phyloP scores from a whole-genome alignment of 64 coral and sea anemone genomes.

The Acropora tenuis region DNA sequence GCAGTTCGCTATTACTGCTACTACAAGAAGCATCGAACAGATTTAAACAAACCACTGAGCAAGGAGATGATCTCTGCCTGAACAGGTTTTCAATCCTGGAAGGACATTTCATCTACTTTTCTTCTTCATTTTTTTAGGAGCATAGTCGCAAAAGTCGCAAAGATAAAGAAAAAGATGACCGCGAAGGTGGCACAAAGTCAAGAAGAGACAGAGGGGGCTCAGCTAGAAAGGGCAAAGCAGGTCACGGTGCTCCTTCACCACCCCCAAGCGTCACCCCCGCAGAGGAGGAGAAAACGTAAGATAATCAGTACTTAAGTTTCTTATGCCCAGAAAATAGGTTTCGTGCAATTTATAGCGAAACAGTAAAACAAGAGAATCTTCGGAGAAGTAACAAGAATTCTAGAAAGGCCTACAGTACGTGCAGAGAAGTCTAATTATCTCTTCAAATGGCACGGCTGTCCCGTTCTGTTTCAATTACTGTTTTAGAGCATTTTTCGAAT shows the following conservation, averaged over 20 bases:
- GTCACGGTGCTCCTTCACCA: constrained; percentile 67
- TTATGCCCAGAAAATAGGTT: too few species aligned
- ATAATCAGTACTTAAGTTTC: not conserved
- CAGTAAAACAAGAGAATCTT: not conserved
- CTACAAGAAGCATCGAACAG: too few species aligned
- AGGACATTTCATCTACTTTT: not conserved
- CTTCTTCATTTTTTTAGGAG: constrained; percentile 37
- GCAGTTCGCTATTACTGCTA: too few species aligned
- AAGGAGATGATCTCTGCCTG: not conserved
- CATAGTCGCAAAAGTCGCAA: constrained; percentile 75
- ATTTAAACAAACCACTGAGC: too few species aligned
- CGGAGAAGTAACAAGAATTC: not conserved
- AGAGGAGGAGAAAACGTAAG: constrained; percentile 77
- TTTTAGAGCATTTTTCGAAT: not conserved
- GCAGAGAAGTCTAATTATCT: not conserved
- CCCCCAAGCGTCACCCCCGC: constrained; percentile 72
- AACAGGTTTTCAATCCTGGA: not conserved
- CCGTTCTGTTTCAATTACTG: not conserved
- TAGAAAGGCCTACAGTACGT: not conserved
- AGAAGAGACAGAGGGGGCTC: constrained; percentile 78
- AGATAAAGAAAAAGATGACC: constrained; percentile 91
- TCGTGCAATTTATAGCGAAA: not conserved
- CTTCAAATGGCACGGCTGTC: not conserved
- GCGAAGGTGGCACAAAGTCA: constrained; percentile 81
- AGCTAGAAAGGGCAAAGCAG: constrained; percentile 61